phyloP scores from a whole-genome alignment of 2,113 vertebrate genomes.

The Diphyllodes magnificus region DNA sequence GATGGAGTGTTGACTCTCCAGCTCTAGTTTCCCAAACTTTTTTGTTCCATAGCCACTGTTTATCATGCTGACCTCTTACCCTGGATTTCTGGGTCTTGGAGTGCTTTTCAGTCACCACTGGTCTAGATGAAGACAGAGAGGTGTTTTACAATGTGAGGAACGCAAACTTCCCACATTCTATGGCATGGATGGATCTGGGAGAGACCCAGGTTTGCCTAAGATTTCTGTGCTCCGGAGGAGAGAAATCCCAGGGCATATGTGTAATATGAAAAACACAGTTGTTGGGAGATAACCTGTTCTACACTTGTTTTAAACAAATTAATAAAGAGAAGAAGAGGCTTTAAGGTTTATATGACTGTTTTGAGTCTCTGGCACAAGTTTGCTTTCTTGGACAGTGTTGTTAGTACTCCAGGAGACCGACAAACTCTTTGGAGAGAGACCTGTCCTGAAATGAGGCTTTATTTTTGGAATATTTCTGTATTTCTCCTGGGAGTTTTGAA shows the following conservation, averaged over 20 bases:
- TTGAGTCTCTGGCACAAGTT: not conserved
- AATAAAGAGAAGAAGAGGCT: not conserved
- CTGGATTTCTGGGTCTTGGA: not conserved
- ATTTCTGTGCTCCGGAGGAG: not conserved
- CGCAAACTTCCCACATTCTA: not conserved
- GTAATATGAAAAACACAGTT: not conserved
- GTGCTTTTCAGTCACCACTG: not conserved
- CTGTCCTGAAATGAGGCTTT: not conserved
- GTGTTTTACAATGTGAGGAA: not conserved
- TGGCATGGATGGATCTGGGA: not conserved
- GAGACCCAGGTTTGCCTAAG: not conserved
- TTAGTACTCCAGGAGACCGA: not conserved
- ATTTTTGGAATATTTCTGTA: not conserved
- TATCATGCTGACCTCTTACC: not conserved
- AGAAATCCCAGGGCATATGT: not conserved
- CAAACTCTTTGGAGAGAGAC: not conserved
- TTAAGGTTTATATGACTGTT: not conserved
- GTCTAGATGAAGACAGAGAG: not conserved
- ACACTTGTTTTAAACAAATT: not conserved
- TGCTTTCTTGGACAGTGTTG: not conserved
- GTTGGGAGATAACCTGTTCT: not conserved
- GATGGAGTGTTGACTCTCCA: not conserved
- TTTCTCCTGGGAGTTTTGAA: conserved; percentile 15
- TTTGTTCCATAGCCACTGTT: not conserved
- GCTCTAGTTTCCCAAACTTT: not conserved